Percentiles rank a stretch among this genome's conserved stretches.
Conservation (phyloP, 2,888 invertebrate species). For the Drosophila mimica region DNA sequence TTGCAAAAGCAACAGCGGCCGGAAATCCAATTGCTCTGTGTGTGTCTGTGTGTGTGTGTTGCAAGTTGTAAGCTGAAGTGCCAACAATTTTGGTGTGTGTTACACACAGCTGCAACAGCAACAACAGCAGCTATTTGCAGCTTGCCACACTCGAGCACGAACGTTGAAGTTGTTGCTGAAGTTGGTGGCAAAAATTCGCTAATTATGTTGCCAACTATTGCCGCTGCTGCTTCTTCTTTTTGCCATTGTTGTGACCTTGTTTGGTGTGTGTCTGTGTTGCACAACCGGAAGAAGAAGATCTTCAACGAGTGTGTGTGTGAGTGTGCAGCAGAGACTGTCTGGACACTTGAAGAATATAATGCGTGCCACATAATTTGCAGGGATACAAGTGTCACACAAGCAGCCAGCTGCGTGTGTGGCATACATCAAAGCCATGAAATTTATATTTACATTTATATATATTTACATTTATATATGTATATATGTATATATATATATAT, state of each 20-base stretch:
- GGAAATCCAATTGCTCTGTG: constrained; percentile 47
- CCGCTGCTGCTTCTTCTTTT: constrained; percentile 10
- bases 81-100: constrained; percentile 24
- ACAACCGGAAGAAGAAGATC: neutral
- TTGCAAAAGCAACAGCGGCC: constrained; percentile 40
- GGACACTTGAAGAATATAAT: constrained; percentile 2
- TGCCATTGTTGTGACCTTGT: constrained; percentile 56
- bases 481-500: neutral
- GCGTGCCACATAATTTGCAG: neutral
- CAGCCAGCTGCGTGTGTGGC: neutral
- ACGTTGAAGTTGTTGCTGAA: constrained; percentile 43
- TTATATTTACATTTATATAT: neutral
- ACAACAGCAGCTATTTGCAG: constrained; percentile 12
- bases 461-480: too few relatives aligned
- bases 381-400: neutral
- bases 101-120: neutral
- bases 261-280: constrained; percentile 4
- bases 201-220: constrained; percentile 68
- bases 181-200: constrained; percentile 64
- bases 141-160: constrained; percentile 59
- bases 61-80: constrained; percentile 36
- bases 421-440: neutral
- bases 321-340: neutral
- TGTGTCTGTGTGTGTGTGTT: constrained; percentile 37
- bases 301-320: neutral